Base-by-base conservation (phyloP, 2,888 invertebrate species). In the Pharmacophagus antenor region DNA sequence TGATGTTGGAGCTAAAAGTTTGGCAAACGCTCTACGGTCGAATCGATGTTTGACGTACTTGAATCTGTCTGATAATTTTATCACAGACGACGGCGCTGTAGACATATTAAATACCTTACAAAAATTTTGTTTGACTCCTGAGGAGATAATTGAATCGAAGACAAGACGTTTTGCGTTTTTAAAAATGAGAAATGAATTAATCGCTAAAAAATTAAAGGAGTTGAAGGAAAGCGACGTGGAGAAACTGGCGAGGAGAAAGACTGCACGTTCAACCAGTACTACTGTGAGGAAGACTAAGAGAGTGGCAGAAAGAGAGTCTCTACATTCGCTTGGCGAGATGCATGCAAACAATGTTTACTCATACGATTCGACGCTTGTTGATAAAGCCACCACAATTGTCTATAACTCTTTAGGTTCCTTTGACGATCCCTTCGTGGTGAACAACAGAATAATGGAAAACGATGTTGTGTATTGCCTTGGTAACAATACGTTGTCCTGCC, bases 41-140 rank as follows among this genome's bases (percentile, higher is more conserved):
- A 88, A 87, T 55, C 71, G 80, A 59, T 67, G 71, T 3, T 60
- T 88, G 1, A 56, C 61, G 12, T 85, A 84, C 58, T 53, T 87
- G 17, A 86, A 84, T 65, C 58, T 88, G 55, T 68, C 82, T 2
- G 74, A 73, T 46, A 87, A 87, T 23, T 67, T 62, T 50, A 65
- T 87, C 0, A 72, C 76, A 0, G 85, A 88, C 58, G 59, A 53
- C 1, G 86, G 86, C 2, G 77, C 69, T 0, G 18, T 21, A 0
- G 46, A 48, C 0, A 70, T 87, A 41, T 55, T 86, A 0, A 56
- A 73, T 3, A 62, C 27, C 2, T 62, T 85, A 6, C n/a, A 47
- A 2, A 72, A 76, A 31, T 86, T 84, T 42, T 66, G 70, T 7
- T 27, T 86, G n/a, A 69, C 67, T 0, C 5, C 22, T 1, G 69